These are phyloP conservation scores for Cetonia aurata DNA, from an alignment of 2,888 invertebrate genomes.

Conservation along the genomic window DNA sequence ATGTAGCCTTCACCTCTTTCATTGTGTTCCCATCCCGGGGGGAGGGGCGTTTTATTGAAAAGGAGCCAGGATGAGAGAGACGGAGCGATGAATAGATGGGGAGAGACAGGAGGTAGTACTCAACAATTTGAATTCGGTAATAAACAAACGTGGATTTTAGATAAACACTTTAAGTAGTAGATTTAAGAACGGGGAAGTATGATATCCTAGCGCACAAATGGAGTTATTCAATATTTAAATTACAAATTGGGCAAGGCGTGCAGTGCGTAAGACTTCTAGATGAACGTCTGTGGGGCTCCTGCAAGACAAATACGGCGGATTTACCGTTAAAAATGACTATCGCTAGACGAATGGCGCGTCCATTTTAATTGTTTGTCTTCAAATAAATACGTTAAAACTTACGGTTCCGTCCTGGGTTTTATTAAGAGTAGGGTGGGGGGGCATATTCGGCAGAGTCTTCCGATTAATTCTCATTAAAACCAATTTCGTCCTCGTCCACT, in stretches of 20 bases:
- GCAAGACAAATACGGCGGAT: slow-evolving; percentile 49
- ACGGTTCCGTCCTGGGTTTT: too few relatives aligned
- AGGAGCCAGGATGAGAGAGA: too few relatives aligned
- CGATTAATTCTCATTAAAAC: too few relatives aligned
- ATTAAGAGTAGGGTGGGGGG: too few relatives aligned
- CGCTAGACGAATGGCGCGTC: too few relatives aligned
- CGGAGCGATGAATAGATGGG: neutral
- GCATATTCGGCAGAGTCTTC: too few relatives aligned
- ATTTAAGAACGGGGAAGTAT: slow-evolving; percentile 47
- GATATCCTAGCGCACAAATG: slow-evolving; percentile 49
- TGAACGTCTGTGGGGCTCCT: slow-evolving; percentile 32
- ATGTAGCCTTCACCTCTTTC: slow-evolving; percentile 51
- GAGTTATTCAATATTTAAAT: slow-evolving; percentile 56
- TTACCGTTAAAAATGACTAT: slow-evolving; percentile 53
- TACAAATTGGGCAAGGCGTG: slow-evolving; percentile 53
- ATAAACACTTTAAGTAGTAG: slow-evolving; percentile 51
- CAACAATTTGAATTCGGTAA: slow-evolving; percentile 48
- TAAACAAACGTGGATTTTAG: slow-evolving; percentile 52
- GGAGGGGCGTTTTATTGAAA: neutral
- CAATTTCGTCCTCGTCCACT: too few relatives aligned
- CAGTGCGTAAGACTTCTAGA: slow-evolving; percentile 47
- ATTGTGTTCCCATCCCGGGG: slow-evolving; percentile 44
- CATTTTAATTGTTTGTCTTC: too few relatives aligned
- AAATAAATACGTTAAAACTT: too few relatives aligned
- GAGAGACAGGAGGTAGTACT: slow-evolving; percentile 45